Percentiles rank a stretch among this genome's conserved stretches.
Evolutionary conservation across 1,140 invertebrate genomes (phyloP).

Genomic region (Ceratitis capitata): DNA sequence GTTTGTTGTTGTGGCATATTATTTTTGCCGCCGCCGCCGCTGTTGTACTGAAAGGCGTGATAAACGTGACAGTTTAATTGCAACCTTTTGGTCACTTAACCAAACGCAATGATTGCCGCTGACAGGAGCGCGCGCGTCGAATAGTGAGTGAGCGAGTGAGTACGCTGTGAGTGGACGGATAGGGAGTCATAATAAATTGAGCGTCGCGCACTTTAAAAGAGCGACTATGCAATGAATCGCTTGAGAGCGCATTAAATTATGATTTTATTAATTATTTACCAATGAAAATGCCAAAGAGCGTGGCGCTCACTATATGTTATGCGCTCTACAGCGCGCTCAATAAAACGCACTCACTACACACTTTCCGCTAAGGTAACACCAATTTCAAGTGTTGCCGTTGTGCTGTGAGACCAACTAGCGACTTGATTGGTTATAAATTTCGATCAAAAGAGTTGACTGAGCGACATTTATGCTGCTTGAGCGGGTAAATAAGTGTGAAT

Average conservation of each 20-base stretch:
- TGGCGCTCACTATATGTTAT: background rate
- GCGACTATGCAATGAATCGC: background rate
- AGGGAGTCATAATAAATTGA: background rate
- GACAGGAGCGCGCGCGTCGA: background rate
- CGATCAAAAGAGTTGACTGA: too few relatives aligned
- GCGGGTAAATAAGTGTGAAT: background rate
- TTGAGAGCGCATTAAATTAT: conserved; percentile 17
- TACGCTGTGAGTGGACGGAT: background rate
- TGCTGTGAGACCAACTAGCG: background rate
- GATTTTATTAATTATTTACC: background rate
- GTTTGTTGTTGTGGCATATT: conserved; percentile 12
- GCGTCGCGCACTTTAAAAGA: background rate
- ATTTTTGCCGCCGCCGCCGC: background rate
- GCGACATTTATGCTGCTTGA: background rate
- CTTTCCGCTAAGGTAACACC: conserved; percentile 40
- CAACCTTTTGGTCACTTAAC: conserved; percentile 37
- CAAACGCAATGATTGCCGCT: conserved; percentile 21
- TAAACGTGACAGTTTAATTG: conserved; percentile 45
- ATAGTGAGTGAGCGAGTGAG: background rate
- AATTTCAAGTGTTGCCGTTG: conserved; percentile 40
- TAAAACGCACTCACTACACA: conserved; percentile 11
- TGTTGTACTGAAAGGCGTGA: conserved; percentile 41
- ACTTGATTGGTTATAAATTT: conserved; percentile 11
- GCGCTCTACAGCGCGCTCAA: conserved; percentile 2
- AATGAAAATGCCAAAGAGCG: background rate